Evolutionary conservation across 1,140 invertebrate genomes (phyloP).

Genomic region (Drosophila punjabiensis): DNA sequence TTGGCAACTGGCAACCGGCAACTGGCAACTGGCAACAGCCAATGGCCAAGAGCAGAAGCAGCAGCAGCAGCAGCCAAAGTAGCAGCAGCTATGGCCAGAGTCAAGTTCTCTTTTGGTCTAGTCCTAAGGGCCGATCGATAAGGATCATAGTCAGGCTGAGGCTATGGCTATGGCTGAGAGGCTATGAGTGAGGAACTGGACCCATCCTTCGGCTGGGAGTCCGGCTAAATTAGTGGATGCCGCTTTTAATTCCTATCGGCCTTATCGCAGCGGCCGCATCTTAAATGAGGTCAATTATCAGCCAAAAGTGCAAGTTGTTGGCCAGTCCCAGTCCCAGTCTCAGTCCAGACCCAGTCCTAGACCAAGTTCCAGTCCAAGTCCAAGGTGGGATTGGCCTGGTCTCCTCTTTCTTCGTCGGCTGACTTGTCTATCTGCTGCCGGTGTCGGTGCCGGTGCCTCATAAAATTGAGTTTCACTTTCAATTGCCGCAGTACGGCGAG

Average conservation of each 20-base stretch:
- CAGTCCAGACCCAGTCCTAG: constrained; percentile 18
- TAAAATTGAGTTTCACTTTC: constrained; percentile 80
- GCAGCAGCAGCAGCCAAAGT: constrained; percentile 20
- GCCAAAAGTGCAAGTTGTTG: constrained; percentile 78
- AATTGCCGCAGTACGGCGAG: constrained; percentile 62
- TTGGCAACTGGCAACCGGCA: constrained; percentile 72
- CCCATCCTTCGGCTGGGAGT: constrained; percentile 27
- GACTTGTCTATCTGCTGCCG: constrained; percentile 33
- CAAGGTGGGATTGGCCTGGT: constrained; percentile 33
- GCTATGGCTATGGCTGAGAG: constrained; percentile 5
- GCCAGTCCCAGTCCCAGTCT: constrained; percentile 25
- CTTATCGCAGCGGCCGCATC: constrained; percentile 70
- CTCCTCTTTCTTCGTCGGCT: constrained; percentile 13
- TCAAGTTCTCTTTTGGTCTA: constrained; percentile 68
- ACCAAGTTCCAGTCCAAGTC: constrained; percentile 15
- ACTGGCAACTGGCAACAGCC: constrained; percentile 40
- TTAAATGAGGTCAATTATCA: constrained; percentile 83
- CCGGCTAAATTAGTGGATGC: constrained; percentile 79
- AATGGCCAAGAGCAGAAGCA: constrained; percentile 49
- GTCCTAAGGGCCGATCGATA: constrained; percentile 79
- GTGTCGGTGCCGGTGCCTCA: constrained; percentile 39
- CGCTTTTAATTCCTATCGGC: constrained; percentile 79
- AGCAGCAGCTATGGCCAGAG: constrained; percentile 32
- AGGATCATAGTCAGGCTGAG: constrained; percentile 63
- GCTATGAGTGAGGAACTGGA: constrained; percentile 21